Percentiles rank a stretch among this genome's conserved stretches.
These are phyloP conservation scores for Cinclus cinclus DNA, from an alignment of 2,113 vertebrate genomes.

Conservation along the genomic window DNA sequence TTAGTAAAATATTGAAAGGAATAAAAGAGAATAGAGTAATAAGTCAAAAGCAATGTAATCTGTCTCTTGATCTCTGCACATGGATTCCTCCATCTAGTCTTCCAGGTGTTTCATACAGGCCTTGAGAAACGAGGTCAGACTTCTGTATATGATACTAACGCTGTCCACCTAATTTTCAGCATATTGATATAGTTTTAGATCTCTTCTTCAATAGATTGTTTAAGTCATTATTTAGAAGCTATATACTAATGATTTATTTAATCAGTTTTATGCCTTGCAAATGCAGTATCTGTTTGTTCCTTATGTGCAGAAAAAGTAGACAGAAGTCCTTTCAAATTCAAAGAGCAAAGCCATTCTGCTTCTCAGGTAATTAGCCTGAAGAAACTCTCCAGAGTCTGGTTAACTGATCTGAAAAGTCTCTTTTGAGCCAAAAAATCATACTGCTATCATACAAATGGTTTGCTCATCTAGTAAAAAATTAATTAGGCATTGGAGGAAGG, in stretches of 20 bases:
- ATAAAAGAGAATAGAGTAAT: background rate
- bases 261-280: background rate
- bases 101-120: background rate
- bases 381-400: background rate
- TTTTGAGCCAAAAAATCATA: background rate
- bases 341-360: slow-evolving; percentile 17
- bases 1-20: slow-evolving; percentile 34
- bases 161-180: background rate
- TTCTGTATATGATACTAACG: background rate
- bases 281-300: background rate
- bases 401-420: background rate
- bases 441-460: background rate
- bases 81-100: background rate
- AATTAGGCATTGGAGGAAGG: background rate
- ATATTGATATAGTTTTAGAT: background rate
- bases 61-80: background rate
- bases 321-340: slow-evolving; percentile 22
- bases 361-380: background rate
- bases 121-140: background rate
- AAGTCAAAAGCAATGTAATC: background rate
- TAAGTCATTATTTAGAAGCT: background rate
- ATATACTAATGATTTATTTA: background rate
- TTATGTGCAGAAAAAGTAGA: background rate
- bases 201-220: background rate
- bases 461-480: background rate